Conservation (phyloP, 2,888 invertebrate genomes). For the Auanema freiburgensis region DNA sequence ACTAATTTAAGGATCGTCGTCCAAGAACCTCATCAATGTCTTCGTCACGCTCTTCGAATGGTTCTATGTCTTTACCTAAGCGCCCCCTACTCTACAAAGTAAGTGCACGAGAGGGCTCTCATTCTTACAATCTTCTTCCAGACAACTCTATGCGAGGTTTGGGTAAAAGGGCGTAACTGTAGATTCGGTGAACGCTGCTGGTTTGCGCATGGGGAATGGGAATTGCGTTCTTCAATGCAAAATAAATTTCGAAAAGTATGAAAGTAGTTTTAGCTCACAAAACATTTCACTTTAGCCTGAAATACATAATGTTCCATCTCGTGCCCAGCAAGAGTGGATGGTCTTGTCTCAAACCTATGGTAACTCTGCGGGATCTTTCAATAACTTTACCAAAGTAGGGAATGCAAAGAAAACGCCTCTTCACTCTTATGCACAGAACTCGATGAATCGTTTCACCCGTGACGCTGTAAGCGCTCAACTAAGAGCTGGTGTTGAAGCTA, state of each 20-base stretch:
- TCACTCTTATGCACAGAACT: too few species aligned
- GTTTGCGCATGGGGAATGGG: conserved; percentile 14
- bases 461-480: conserved; percentile 10
- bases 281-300: neutral
- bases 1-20: neutral
- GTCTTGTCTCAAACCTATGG: neutral
- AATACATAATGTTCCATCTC: conserved; percentile 3
- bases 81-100: conserved; percentile 5
- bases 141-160: conserved; percentile 14
- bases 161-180: conserved; percentile 3
- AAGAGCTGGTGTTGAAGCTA: conserved; percentile 9
- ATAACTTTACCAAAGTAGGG: conserved; percentile 2
- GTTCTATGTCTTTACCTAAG: conserved; percentile 2
- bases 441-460: conserved; percentile 3
- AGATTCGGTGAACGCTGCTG: conserved; percentile 10
- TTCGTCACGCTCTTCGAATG: neutral
- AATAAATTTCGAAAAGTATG: too few species aligned
- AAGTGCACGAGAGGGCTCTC: neutral
- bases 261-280: neutral
- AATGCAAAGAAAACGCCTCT: neutral
- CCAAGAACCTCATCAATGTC: conserved; percentile 3
- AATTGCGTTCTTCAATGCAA: conserved; percentile 1
- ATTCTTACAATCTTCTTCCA: conserved; percentile 1
- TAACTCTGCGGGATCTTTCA: neutral
- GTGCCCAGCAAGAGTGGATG: conserved; percentile 16